A percentile compares a stretch with the other conserved stretches of the same genome.
Conservation (phyloP, 2,113 vertebrate genomes). For the Stomatorhinus ivindoensis region DNA sequence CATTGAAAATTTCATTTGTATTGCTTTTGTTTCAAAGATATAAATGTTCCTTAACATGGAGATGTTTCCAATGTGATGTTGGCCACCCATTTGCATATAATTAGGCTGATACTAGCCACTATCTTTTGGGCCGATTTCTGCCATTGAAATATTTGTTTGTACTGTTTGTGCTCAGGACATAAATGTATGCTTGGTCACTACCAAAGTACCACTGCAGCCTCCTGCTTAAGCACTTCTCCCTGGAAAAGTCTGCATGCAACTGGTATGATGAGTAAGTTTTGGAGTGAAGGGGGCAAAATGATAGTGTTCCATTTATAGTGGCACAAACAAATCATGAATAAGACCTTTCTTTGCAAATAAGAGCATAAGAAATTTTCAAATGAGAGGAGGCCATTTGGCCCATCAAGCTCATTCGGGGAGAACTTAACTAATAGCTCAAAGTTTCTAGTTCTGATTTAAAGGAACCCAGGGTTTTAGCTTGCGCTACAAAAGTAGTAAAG, state of each 20-base stretch:
- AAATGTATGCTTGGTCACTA: background rate
- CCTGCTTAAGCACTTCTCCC: background rate
- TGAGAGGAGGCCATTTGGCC: too few relatives aligned
- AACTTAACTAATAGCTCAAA: too few relatives aligned
- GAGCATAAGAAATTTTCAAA: too few relatives aligned
- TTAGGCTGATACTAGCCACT: background rate
- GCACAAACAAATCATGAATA: background rate
- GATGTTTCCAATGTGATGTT: background rate
- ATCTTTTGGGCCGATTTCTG: background rate
- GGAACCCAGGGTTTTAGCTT: too few relatives aligned
- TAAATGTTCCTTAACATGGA: background rate
- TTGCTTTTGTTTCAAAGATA: too few relatives aligned
- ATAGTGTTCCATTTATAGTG: background rate
- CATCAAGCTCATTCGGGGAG: too few relatives aligned
- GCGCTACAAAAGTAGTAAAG: too few relatives aligned
- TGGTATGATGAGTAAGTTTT: background rate
- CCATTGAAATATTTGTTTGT: background rate
- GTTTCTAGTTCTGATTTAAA: too few relatives aligned
- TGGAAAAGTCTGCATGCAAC: background rate
- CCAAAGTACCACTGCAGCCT: background rate
- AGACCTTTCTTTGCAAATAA: background rate
- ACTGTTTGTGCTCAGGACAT: background rate
- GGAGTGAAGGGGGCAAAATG: background rate
- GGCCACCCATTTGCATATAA: background rate
- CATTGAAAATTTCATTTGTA: too few relatives aligned